Conservation (phyloP, 2,888 invertebrate genomes). For the Tiliacea citrago region DNA sequence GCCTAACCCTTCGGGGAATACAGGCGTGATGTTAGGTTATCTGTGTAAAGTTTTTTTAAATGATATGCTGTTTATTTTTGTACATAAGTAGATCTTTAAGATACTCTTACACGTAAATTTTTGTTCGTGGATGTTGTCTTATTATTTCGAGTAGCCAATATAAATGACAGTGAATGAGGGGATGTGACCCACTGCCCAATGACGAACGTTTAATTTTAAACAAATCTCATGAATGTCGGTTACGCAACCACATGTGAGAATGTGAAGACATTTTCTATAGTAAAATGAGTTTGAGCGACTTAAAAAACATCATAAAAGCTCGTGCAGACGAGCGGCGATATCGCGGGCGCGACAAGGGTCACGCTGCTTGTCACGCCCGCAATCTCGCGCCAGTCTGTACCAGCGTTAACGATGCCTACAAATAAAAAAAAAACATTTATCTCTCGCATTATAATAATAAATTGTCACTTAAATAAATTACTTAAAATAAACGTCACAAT, state of each 20-base stretch:
- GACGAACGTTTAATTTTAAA: conserved; percentile 4
- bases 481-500: background rate
- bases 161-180: background rate
- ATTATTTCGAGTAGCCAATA: background rate
- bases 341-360: too few relatives aligned
- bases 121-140: too few relatives aligned
- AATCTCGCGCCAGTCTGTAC: too few relatives aligned
- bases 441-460: background rate
- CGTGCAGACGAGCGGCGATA: too few relatives aligned
- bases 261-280: background rate
- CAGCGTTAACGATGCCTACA: background rate
- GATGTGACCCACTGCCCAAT: conserved; percentile 1
- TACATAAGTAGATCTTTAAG: too few relatives aligned
- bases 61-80: background rate
- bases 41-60: background rate
- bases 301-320: too few relatives aligned
- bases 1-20: background rate
- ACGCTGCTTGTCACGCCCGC: too few relatives aligned
- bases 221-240: background rate
- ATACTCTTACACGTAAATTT: too few relatives aligned
- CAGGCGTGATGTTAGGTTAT: too few relatives aligned
- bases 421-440: background rate
- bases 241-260: background rate
- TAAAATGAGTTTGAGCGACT: background rate
- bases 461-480: too few relatives aligned